phyloP scores from a whole-genome alignment of 2,888 invertebrate species.

The Halictus ligatus region DNA sequence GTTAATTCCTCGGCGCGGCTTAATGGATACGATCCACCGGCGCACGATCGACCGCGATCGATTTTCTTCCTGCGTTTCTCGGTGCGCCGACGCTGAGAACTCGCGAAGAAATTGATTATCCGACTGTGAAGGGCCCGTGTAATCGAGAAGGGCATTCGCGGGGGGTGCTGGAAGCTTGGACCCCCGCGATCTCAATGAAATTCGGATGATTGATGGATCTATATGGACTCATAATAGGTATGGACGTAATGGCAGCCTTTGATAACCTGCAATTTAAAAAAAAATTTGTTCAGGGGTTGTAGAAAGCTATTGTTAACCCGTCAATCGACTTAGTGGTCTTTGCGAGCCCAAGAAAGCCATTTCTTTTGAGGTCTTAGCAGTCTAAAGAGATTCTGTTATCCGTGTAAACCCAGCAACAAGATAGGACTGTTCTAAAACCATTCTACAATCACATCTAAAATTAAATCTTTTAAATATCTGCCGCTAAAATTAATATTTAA shows the following conservation, averaged over 20 bases:
- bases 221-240: background rate
- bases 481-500: background rate
- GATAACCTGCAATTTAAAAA: background rate
- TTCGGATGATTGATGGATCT: background rate
- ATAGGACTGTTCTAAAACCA: too few relatives aligned
- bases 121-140: background rate
- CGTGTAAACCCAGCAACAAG: too few relatives aligned
- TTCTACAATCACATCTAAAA: too few relatives aligned
- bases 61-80: constrained; percentile 40
- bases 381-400: too few relatives aligned
- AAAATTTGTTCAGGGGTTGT: background rate
- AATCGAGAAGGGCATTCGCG: constrained; percentile 4
- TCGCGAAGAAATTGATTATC: constrained; percentile 55
- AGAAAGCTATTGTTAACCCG: background rate
- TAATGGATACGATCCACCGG: constrained; percentile 25
- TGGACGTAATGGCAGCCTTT: background rate
- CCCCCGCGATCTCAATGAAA: constrained; percentile 1
- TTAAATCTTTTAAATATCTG: too few relatives aligned
- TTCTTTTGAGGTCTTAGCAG: too few relatives aligned
- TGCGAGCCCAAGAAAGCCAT: too few relatives aligned
- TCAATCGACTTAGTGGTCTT: too few relatives aligned
- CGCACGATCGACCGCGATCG: constrained; percentile 46
- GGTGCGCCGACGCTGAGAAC: constrained; percentile 18
- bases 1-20: constrained; percentile 37
- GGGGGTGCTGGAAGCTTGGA: background rate